Percentiles rank a stretch among this genome's conserved stretches.
Conservation (phyloP, 2,113 vertebrate genomes). For the Rousettus leschenaultii region DNA sequence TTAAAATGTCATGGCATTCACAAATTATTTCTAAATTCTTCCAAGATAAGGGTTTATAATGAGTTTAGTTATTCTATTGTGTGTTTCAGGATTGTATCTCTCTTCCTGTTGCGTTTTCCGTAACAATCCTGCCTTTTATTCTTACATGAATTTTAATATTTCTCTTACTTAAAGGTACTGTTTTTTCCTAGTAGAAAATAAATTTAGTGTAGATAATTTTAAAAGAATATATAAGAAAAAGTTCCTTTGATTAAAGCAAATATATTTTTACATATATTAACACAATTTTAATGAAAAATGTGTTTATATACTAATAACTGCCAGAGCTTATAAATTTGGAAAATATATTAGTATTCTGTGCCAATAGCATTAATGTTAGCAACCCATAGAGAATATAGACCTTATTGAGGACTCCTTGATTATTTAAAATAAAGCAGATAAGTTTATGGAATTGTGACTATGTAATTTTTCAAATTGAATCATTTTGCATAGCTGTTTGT, state of each 20-base stretch:
- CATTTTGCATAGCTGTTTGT: not conserved
- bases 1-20: conserved; percentile 73
- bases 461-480: not conserved
- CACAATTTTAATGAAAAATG: conserved; percentile 10
- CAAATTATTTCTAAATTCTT: conserved; percentile 69
- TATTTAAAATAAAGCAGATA: not conserved
- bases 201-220: not conserved
- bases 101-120: conserved; percentile 55
- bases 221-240: not conserved
- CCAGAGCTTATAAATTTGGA: not conserved
- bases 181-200: not conserved
- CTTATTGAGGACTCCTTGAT: not conserved
- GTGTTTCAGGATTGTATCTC: conserved; percentile 20
- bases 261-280: not conserved
- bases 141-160: conserved; percentile 30
- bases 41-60: conserved; percentile 38
- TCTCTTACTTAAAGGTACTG: not conserved
- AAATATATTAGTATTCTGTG: not conserved
- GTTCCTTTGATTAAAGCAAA: not conserved
- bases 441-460: conserved; percentile 7
- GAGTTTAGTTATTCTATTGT: conserved; percentile 46
- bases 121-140: conserved; percentile 15
- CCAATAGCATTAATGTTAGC: not conserved
- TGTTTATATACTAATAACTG: not conserved
- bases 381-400: not conserved